A percentile compares a stretch with the other conserved stretches of the same genome.
These are phyloP conservation scores for Zaprionus ghesquierei DNA, from an alignment of 1,140 invertebrate species.

Conservation along the genomic window DNA sequence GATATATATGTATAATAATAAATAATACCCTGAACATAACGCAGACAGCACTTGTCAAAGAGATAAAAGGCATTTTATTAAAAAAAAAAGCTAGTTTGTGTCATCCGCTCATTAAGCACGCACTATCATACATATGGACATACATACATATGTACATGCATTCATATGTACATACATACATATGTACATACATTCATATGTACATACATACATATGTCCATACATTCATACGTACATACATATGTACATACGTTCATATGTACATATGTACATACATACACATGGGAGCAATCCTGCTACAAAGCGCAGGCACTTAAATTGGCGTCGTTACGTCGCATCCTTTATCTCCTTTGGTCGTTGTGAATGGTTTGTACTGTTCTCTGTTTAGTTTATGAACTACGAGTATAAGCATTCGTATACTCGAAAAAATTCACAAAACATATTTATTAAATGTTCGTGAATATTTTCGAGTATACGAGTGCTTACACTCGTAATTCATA, in stretches of 20 bases:
- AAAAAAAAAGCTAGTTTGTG: neutral
- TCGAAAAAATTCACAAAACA: no score
- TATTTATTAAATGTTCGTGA: no score
- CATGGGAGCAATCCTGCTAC: no score
- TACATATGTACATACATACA: neutral
- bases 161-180: neutral
- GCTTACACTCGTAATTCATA: no score
- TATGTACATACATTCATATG: neutral
- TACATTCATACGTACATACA: neutral
- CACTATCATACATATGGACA: neutral
- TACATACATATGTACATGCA: neutral
- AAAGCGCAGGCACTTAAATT: slow-evolving; percentile 24
- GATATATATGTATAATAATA: no score
- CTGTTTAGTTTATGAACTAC: no score
- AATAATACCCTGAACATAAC: no score
- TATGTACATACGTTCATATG: neutral
- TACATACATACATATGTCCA: neutral
- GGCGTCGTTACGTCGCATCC: slow-evolving; percentile 44
- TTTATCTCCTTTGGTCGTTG: slow-evolving; percentile 26
- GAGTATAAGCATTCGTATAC: no score
- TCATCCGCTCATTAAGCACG: neutral
- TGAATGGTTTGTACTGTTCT: neutral
- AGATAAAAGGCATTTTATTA: neutral
- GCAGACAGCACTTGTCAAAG: no score
- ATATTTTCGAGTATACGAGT: no score